Evolutionary conservation across 92 coral and sea anemone genomes (phyloP).

Genomic region (Porites rus): DNA sequence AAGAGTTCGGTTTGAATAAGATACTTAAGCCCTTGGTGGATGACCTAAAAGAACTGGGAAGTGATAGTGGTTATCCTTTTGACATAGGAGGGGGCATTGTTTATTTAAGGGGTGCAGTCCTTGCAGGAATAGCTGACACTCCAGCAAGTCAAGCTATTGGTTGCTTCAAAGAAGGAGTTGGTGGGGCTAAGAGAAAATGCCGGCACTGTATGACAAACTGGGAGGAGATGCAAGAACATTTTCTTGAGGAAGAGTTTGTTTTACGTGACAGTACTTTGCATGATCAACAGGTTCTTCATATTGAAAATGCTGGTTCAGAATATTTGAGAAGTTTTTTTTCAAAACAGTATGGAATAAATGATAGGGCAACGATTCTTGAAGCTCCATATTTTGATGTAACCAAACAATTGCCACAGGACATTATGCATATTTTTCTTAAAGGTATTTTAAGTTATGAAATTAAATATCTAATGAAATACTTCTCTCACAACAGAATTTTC

Average conservation of each 20-base stretch:
- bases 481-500: background rate
- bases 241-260: conserved; percentile 21
- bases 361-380: background rate
- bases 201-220: conserved; percentile 28
- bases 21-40: conserved; percentile 35
- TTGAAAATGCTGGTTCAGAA: conserved; percentile 17
- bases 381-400: conserved; percentile 8
- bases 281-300: conserved; percentile 1
- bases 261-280: background rate
- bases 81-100: conserved; percentile 26
- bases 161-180: conserved; percentile 36
- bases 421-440: background rate
- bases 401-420: too few relatives aligned
- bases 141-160: conserved; percentile 34
- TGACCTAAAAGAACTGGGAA: conserved; percentile 34
- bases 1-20: conserved; percentile 34
- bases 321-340: background rate
- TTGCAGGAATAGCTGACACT: conserved; percentile 38
- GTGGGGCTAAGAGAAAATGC: conserved; percentile 33
- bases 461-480: conserved; percentile 12
- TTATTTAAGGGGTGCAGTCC: conserved; percentile 25
- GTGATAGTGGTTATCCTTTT: conserved; percentile 41
- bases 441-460: conserved; percentile 22
- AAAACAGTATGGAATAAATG: conserved; percentile 22
- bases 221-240: conserved; percentile 18